Evolutionary conservation across 2,797 vertebrate genomes (phyloP), one percentile per base, ranked within the genome.

Genomic region (Argya squamiceps): DNA sequence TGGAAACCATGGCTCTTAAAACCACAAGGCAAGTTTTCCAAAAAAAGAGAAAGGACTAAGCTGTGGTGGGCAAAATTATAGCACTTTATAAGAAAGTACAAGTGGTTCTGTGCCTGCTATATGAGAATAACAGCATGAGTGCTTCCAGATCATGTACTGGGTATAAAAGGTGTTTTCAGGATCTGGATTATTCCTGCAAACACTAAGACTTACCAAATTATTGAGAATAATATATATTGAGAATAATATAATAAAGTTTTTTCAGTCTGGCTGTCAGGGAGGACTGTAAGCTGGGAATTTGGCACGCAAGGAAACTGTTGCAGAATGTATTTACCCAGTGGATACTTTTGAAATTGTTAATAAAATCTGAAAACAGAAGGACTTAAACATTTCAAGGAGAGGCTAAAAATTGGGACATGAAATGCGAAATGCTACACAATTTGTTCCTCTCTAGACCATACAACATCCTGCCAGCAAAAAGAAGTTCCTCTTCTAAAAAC

Each of bases 1-100:
- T 92, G 85, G 80, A 79, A 94, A 93, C 50, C 32, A 39, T 12
- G 46, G 36, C 16, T 94, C 37, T 86, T 52, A 84, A 92, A 94
- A 65, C 36, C 43, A 56, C 53, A 58, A 81, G 36, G 10, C 22
- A 80, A 63, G 5, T 80, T 86, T 41, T 1, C 2, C 37, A 47
- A 56, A 56, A 46, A 37, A 73, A 37, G 15, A 60, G 14, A 39
- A 55, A 17, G 16, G 11, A 41, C 78, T 60, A 11, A 87, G 64
- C 39, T 50, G 12, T n/a, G 41, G 37, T 78, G 55, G 69, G 88
- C 32, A 93, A 79, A 92, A 93, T 82, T 70, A 73, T 11, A 86
- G 79, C 20, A n/a, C 58, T 69, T 88, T 68, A 6, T 77, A n/a
- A 79, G 30, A 68, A 71, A 75, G 62, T 74, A 70, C 79, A 80